A percentile compares a stretch with the other conserved stretches of the same genome.
These are phyloP conservation scores for Sebastes vulpes DNA, from an alignment of 2,797 vertebrate genomes.

Conservation along the genomic window DNA sequence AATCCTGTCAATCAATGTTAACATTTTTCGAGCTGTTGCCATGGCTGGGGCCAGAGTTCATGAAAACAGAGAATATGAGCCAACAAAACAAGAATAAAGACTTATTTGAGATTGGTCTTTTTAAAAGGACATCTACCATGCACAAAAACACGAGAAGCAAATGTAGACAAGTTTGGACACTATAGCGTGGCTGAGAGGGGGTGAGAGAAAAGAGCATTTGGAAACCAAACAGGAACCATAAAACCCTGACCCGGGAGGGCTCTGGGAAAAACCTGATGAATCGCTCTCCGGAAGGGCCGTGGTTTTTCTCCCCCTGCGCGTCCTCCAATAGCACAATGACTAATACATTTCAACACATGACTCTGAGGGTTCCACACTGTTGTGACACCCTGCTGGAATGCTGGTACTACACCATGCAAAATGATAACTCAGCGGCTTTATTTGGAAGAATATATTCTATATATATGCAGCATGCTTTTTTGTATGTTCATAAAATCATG, in stretches of 20 bases:
- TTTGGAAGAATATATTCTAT: not conserved
- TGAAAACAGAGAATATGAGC: conserved; percentile 99
- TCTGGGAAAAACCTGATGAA: conserved; percentile 99
- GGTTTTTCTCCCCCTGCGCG: conserved; percentile 89
- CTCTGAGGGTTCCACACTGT: conserved; percentile 87
- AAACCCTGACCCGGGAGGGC: conserved; percentile 98
- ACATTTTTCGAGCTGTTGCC: conserved; percentile 99
- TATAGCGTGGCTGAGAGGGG: conserved; percentile 90
- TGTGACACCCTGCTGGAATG: conserved; percentile 90
- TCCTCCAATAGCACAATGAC: conserved; percentile 92
- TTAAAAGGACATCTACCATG: conserved; percentile 98
- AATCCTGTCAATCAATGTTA: conserved; percentile 99
- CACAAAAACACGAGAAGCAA: conserved; percentile 98
- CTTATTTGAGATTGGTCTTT: conserved; percentile 96
- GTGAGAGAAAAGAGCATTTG: conserved; percentile 91
- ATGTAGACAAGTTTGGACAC: conserved; percentile 98
- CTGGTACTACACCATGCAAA: conserved; percentile 78
- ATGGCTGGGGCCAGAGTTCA: conserved; percentile 99
- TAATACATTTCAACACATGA: conserved; percentile 95
- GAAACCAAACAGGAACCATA: conserved; percentile 97
- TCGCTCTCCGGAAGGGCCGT: conserved; percentile 92
- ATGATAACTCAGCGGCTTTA: conserved; percentile 44
- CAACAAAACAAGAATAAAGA: conserved; percentile 99
- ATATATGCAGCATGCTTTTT: not conserved
- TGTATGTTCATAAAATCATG: not conserved